A percentile compares a stretch with the other conserved stretches of the same genome.
phyloP scores from a whole-genome alignment of 1,140 invertebrate genomes.

The Drosophila ficusphila region DNA sequence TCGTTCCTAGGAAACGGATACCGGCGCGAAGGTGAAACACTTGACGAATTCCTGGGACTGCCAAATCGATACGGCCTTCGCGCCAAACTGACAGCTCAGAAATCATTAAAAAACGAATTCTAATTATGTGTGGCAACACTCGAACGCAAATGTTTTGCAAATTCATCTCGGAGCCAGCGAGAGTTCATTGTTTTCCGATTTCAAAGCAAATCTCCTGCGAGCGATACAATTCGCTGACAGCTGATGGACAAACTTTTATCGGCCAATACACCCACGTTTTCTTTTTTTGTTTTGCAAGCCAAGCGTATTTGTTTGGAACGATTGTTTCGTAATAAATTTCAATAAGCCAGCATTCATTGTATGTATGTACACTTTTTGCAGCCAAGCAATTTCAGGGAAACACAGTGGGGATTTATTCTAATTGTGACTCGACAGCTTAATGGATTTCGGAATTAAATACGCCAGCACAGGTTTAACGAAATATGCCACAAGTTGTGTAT shows the following conservation, averaged over 20 bases:
- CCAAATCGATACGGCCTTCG: slow-evolving; percentile 43
- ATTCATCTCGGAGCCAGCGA: slow-evolving; percentile 27
- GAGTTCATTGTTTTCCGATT: slow-evolving; percentile 40
- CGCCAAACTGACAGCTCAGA: slow-evolving; percentile 33
- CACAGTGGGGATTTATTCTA: slow-evolving; percentile 32
- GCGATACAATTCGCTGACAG: slow-evolving; percentile 12
- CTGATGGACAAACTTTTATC: slow-evolving; percentile 42
- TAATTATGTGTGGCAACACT: slow-evolving; percentile 35
- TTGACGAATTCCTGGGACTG: slow-evolving; percentile 2
- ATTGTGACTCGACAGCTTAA: slow-evolving; percentile 36
- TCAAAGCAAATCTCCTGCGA: slow-evolving; percentile 17
- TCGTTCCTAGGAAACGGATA: slow-evolving; percentile 51
- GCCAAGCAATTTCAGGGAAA: background rate
- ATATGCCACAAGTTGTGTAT: background rate
- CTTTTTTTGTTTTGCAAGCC: background rate
- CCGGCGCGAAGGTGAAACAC: slow-evolving; percentile 31
- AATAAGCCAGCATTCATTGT: slow-evolving; percentile 2
- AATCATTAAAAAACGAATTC: slow-evolving; percentile 48
- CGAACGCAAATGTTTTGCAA: slow-evolving; percentile 18
- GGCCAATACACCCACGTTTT: slow-evolving; percentile 19
- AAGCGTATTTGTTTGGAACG: background rate
- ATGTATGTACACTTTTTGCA: background rate
- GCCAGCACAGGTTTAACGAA: background rate
- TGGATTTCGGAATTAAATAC: slow-evolving; percentile 9
- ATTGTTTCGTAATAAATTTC: slow-evolving; percentile 14